Conservation (phyloP, 2,797 vertebrate species). For the Rhinophrynus dorsalis region DNA sequence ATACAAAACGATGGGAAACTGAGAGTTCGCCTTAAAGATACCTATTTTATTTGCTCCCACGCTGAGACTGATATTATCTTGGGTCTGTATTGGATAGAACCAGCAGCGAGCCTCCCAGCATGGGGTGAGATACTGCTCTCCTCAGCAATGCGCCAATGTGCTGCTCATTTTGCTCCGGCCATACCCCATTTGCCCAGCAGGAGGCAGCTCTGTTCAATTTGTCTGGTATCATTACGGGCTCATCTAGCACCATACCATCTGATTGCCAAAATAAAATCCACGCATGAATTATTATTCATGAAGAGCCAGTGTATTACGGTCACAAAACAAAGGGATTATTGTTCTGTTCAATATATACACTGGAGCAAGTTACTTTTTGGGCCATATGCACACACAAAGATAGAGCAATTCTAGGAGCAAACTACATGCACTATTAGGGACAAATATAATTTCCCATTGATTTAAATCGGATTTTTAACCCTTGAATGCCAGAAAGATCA, state of each 20-base stretch:
- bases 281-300: conserved; percentile 44
- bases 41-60: conserved; percentile 5
- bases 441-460: no score
- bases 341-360: no score
- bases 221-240: conserved; percentile 5
- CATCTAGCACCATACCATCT: conserved; percentile 24
- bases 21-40: background rate
- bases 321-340: conserved; percentile 32
- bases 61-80: background rate
- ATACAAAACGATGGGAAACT: background rate
- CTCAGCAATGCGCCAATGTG: background rate
- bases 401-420: no score
- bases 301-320: conserved; percentile 21
- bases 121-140: conserved; percentile 3
- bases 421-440: no score
- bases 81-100: conserved; percentile 13
- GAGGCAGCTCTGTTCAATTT: conserved; percentile 32
- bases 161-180: background rate
- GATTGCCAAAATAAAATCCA: conserved; percentile 30
- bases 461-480: no score
- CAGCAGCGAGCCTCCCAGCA: conserved; percentile 22
- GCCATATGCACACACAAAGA: no score
- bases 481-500: no score
- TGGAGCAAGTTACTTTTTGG: no score
- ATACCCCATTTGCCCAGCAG: conserved; percentile 35